Percentiles rank a stretch among this genome's conserved stretches.
These are phyloP conservation scores for Melanchra persicariae DNA, from an alignment of 2,888 invertebrate genomes.

Conservation along the genomic window DNA sequence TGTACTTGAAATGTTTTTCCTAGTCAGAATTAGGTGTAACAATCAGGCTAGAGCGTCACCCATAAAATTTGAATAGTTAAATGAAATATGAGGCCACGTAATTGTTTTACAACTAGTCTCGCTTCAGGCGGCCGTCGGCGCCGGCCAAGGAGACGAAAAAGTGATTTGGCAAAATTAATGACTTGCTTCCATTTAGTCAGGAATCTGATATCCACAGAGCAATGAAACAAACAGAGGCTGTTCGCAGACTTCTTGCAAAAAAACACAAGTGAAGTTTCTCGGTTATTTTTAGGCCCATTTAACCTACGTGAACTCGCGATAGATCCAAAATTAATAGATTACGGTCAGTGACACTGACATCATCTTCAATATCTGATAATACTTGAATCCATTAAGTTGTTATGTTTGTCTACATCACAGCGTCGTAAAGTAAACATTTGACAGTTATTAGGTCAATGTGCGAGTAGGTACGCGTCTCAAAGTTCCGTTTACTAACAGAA, in stretches of 20 bases:
- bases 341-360: constrained; percentile 50
- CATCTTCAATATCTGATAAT: constrained; percentile 47
- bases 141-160: constrained; percentile 77
- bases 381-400: constrained; percentile 46
- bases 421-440: constrained; percentile 52
- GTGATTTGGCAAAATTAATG: constrained; percentile 83
- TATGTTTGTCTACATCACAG: constrained; percentile 50
- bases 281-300: constrained; percentile 34
- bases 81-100: constrained; percentile 73
- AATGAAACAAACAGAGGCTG: constrained; percentile 44
- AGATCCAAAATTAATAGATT: constrained; percentile 43
- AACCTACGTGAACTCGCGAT: constrained; percentile 38
- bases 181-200: constrained; percentile 73
- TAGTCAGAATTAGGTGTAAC: constrained; percentile 47
- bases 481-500: constrained; percentile 52
- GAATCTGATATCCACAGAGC: constrained; percentile 71
- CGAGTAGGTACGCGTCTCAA: constrained; percentile 31
- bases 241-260: constrained; percentile 9
- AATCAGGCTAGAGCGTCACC: constrained; percentile 48
- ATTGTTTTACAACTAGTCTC: constrained; percentile 71
- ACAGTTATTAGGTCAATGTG: constrained; percentile 58
- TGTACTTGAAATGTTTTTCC: constrained; percentile 38
- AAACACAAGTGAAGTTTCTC: constrained; percentile 1
- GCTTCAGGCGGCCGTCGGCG: constrained; percentile 66
- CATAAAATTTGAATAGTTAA: constrained; percentile 72